phyloP scores from a whole-genome alignment of 2,113 vertebrate genomes.

The Hippolais icterina region DNA sequence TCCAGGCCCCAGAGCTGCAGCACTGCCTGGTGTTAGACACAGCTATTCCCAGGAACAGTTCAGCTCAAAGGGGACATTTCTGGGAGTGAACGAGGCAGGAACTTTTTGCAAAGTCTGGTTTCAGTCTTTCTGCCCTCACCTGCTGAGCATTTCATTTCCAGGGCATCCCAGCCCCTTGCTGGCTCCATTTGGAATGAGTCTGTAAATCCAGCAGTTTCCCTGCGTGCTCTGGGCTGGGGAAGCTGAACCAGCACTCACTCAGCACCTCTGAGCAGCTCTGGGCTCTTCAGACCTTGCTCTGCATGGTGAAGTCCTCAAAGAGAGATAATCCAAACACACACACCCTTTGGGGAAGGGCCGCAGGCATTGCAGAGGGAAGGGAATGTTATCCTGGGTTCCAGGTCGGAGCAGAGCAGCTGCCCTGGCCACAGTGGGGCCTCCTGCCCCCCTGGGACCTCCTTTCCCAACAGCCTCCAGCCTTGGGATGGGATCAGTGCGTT shows the following conservation, averaged over 20 bases:
- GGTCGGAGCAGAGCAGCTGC: rapidly evolving
- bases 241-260: background rate
- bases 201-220: background rate
- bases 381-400: background rate
- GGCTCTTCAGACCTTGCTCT: background rate
- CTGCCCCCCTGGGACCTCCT: background rate
- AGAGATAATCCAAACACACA: background rate
- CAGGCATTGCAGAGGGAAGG: background rate
- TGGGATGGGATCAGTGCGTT: background rate
- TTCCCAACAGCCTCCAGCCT: background rate
- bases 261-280: background rate
- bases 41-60: background rate
- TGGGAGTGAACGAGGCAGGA: background rate
- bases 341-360: background rate
- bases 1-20: background rate
- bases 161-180: background rate
- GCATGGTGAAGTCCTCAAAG: background rate
- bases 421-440: background rate
- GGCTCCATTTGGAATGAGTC: background rate
- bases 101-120: background rate
- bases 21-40: background rate
- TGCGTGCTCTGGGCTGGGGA: background rate
- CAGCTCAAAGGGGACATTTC: background rate
- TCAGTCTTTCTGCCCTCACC: background rate
- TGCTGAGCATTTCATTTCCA: background rate